A percentile compares a stretch with the other conserved stretches of the same genome.
Conservation (phyloP, 2,113 vertebrate genomes). For the Hirundichthys speculiger region DNA sequence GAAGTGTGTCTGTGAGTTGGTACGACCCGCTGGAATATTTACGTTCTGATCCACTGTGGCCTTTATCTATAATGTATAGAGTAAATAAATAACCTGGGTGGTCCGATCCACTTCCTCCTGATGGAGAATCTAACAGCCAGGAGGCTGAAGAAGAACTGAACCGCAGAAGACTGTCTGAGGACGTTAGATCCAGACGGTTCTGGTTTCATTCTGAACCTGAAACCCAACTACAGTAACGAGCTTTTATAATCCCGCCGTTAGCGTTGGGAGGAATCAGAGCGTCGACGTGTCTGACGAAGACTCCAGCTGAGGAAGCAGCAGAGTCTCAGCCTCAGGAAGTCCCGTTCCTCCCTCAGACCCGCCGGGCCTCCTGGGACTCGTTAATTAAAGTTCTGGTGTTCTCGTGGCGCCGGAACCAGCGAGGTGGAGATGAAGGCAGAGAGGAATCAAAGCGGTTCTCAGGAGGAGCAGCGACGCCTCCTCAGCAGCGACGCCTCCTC, state of each 20-base stretch:
- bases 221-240: no score
- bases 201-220: no score
- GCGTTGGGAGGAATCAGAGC: no score
- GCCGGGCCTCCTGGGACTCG: conserved; percentile 51
- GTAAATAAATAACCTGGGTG: conserved; percentile 37
- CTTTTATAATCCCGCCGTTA: no score
- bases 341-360: conserved; percentile 33
- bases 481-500: no score
- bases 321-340: conserved; percentile 20
- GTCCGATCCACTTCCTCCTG: neutral
- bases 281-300: neutral
- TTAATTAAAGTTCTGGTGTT: conserved; percentile 60
- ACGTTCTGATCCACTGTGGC: conserved; percentile 17
- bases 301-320: neutral
- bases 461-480: no score
- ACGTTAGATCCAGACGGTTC: no score
- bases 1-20: neutral
- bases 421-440: conserved; percentile 3
- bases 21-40: conserved; percentile 2
- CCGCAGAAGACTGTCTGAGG: neutral
- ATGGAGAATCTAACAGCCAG: neutral
- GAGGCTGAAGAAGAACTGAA: conserved; percentile 9
- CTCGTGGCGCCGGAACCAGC: conserved; percentile 4
- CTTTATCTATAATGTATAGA: conserved; percentile 52
- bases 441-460: conserved; percentile 17